These are phyloP conservation scores for Azemiops feae DNA, from an alignment of 2,113 vertebrate species.

Conservation along the genomic window DNA sequence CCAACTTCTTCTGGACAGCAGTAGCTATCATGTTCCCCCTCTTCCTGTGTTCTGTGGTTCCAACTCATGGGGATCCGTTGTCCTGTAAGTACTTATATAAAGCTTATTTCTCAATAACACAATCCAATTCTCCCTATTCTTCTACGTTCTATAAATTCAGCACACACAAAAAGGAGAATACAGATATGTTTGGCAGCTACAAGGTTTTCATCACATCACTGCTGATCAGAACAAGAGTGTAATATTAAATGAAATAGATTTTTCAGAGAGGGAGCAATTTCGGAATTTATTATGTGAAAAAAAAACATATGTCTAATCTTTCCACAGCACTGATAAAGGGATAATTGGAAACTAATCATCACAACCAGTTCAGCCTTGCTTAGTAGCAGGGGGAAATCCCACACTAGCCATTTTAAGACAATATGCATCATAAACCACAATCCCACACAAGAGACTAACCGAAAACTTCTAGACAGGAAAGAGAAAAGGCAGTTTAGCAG, in stretches of 20 bases:
- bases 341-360: background rate
- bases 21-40: background rate
- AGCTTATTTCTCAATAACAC: background rate
- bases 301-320: background rate
- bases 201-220: background rate
- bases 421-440: background rate
- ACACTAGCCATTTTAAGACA: background rate
- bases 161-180: background rate
- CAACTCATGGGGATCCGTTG: background rate
- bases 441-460: background rate
- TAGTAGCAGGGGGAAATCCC: conserved; percentile 13
- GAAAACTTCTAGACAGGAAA: conserved; percentile 13
- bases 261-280: background rate
- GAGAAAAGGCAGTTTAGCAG: background rate
- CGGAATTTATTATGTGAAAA: background rate
- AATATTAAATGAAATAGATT: background rate
- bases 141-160: background rate
- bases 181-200: background rate
- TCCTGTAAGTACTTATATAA: background rate
- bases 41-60: background rate
- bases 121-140: background rate
- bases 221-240: background rate
- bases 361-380: conserved; percentile 26
- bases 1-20: background rate
- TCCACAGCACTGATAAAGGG: background rate